Conservation (phyloP, 2,797 vertebrate species). For the Pseudotriccus pelzelni region DNA sequence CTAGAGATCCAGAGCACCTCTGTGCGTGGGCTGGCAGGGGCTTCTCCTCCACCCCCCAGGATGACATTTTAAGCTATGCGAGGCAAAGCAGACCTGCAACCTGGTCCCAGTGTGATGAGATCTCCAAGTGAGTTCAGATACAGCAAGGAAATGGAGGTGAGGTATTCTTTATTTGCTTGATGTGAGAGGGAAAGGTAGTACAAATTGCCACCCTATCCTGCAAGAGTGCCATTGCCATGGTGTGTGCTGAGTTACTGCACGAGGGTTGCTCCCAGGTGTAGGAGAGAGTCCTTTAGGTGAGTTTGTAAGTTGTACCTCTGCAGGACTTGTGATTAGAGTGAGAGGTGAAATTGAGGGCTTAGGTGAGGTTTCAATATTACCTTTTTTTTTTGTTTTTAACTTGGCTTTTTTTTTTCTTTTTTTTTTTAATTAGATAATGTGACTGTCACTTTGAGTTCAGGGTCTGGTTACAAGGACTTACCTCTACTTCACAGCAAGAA, state of each 20-base stretch:
- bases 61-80: background rate
- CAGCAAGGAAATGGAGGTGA: background rate
- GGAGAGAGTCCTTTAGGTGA: background rate
- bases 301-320: background rate
- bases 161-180: background rate
- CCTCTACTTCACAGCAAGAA: constrained; percentile 15
- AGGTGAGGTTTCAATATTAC: background rate
- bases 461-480: background rate
- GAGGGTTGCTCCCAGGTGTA: background rate
- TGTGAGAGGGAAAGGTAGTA: background rate
- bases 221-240: background rate
- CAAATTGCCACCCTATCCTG: fast-evolving
- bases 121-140: background rate
- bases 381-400: background rate
- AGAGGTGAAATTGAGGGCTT: background rate
- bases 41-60: background rate
- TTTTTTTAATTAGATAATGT: background rate
- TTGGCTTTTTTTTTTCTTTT: background rate
- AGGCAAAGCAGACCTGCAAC: background rate
- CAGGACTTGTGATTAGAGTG: background rate
- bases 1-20: background rate
- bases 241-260: background rate
- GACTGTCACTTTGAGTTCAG: background rate
- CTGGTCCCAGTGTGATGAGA: fast-evolving
- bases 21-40: fast-evolving